These are phyloP conservation scores for Manduca sexta DNA, from an alignment of 1,140 invertebrate genomes.

Conservation along the genomic window DNA sequence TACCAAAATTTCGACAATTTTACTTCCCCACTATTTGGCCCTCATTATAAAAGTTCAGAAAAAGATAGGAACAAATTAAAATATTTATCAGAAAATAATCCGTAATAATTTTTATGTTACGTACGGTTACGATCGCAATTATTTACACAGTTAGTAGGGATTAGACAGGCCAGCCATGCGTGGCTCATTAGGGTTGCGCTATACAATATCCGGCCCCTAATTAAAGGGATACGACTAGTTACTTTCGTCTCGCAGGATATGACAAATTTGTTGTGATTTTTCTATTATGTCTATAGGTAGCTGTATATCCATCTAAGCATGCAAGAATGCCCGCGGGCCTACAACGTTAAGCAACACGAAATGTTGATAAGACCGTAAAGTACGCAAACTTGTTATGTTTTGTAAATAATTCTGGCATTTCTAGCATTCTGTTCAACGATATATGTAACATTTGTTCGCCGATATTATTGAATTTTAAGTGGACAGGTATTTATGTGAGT, in stretches of 20 bases:
- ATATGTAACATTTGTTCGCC: constrained; percentile 2
- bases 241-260: constrained; percentile 39
- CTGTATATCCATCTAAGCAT: background rate
- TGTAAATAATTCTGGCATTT: constrained; percentile 7
- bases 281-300: constrained; percentile 7
- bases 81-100: no score
- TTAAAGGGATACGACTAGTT: constrained; percentile 44
- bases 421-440: constrained; percentile 3
- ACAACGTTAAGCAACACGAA: constrained; percentile 5
- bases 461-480: constrained; percentile 8
- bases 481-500: constrained; percentile 4
- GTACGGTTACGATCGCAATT: no score
- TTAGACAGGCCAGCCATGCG: constrained; percentile 36
- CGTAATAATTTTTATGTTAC: no score
- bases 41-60: no score
- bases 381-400: constrained; percentile 5
- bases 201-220: constrained; percentile 53
- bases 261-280: constrained; percentile 50
- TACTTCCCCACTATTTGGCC: no score
- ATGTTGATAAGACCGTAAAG: constrained; percentile 4
- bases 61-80: no score
- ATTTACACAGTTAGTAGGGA: constrained; percentile 11
- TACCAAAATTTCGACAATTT: no score
- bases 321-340: background rate
- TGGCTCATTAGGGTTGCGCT: constrained; percentile 45